These are phyloP conservation scores for Psittacula echo DNA, from an alignment of 2,797 vertebrate genomes.

Conservation along the genomic window DNA sequence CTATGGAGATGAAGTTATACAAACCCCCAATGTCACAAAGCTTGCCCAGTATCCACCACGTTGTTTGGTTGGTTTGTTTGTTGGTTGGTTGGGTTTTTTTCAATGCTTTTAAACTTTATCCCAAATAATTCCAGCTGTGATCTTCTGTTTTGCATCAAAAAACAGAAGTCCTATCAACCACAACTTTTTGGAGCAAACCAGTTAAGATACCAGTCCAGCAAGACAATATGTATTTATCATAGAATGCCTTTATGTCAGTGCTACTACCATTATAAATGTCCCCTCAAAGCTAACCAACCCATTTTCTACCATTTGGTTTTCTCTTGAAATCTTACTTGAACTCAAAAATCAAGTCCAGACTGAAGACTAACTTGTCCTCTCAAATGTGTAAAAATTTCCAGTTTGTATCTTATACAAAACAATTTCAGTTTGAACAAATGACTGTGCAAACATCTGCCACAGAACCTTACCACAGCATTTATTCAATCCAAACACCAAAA, in stretches of 20 bases:
- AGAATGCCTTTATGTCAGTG: background rate
- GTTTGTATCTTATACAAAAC: background rate
- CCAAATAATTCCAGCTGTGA: background rate
- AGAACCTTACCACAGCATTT: background rate
- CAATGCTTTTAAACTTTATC: background rate
- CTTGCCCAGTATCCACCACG: background rate
- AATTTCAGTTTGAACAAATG: background rate
- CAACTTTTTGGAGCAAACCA: background rate
- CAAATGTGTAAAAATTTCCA: background rate
- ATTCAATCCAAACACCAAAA: background rate
- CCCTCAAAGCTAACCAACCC: background rate
- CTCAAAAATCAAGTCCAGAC: background rate
- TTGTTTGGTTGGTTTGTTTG: no score
- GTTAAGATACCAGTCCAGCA: background rate
- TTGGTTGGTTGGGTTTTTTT: background rate
- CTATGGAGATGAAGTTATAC: background rate
- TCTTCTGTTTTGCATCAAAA: background rate
- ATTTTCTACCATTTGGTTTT: background rate
- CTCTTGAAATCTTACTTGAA: background rate
- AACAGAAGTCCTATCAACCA: background rate
- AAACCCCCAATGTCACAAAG: background rate
- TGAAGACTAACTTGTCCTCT: background rate
- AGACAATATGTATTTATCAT: background rate
- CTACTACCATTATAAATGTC: background rate
- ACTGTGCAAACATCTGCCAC: background rate